Base-by-base conservation (phyloP, 2,113 vertebrate genomes). In the Terrapene triunguis region DNA sequence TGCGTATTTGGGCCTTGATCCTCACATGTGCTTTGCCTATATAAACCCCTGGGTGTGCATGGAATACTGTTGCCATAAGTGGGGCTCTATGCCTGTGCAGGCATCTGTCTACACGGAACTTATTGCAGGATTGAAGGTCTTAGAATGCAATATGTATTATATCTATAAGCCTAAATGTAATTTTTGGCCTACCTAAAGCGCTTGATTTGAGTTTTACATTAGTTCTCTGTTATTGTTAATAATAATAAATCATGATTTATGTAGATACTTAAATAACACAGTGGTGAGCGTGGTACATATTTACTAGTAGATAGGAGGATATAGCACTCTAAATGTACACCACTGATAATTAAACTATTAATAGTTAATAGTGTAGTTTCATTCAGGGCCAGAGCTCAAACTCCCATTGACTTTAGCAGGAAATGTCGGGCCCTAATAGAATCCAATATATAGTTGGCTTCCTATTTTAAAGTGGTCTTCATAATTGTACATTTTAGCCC, bases 391-490 rank as follows among this genome's bases (percentile, higher is more conserved):
- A 29, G 35, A 47, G 38, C 12, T 19, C 12, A 1, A 74, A 6
- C 53, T 95, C 50, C 22, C 13, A 78, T 53, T 88, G 42, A 59
- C 25, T 27, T 59, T 47, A 79, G 2, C 9, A 12, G 65, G 86
- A 94, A 79, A 8, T 84, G 83, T 48, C 57, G 0, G 5, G 74
- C 74, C 27, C 47, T 88, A 65, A 51, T 76, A 27, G 50, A 59
- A 92, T 92, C 8, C 90, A 4, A 84, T 48, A 81, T 8, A 85
- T 94, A 93, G 82, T 54, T 79, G 79, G 3, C 83, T 89, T 83
- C 90, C 95, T 85, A 87, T 25, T 95, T 92, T 87, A 54, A 89
- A 93, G 85, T 47, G 80, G 5, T 27, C 69, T 93, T 95, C 14
- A 12, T 88, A 92, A 48, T 29, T 42, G 25, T 55, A 19, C 1